Evolutionary conservation across 1,140 invertebrate genomes (phyloP).

Genomic region (Cylas formicarius): DNA sequence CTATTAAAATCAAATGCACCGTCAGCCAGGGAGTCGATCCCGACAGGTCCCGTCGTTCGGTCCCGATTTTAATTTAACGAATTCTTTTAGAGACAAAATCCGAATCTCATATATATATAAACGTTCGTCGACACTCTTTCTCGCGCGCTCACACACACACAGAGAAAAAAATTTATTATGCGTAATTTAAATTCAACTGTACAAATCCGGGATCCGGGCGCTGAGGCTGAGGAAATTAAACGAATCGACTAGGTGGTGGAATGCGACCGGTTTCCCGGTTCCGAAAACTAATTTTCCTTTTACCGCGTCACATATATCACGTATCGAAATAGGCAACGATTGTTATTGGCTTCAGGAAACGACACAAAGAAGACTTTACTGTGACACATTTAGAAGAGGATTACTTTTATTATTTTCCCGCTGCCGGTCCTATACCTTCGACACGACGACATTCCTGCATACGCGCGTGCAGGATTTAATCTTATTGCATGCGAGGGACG

Average conservation of each 20-base stretch:
- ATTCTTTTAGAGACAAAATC: too few relatives aligned
- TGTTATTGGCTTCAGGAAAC: constrained; percentile 38
- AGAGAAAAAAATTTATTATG: constrained; percentile 25
- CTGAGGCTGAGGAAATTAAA: constrained; percentile 21
- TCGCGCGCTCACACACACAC: constrained; percentile 16
- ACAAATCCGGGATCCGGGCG: too few relatives aligned
- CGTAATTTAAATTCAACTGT: constrained; percentile 25
- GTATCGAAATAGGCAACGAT: constrained; percentile 37
- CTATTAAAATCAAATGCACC: too few relatives aligned
- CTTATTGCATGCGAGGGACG: too few relatives aligned
- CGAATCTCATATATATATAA: too few relatives aligned
- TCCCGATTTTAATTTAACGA: too few relatives aligned
- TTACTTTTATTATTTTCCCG: constrained; percentile 43
- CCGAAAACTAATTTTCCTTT: constrained; percentile 41
- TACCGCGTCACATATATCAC: constrained; percentile 42
- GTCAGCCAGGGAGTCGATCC: too few relatives aligned
- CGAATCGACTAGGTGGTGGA: constrained; percentile 23
- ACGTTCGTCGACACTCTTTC: too few relatives aligned
- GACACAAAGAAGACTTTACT: constrained; percentile 44
- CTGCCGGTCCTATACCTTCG: constrained; percentile 28
- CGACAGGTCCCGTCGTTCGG: too few relatives aligned
- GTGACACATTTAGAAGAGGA: constrained; percentile 43
- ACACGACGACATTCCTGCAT: constrained; percentile 21
- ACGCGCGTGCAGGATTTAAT: too few relatives aligned
- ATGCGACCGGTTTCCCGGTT: constrained; percentile 32